Evolutionary conservation across 2,888 invertebrate species (phyloP), one percentile per base, ranked within the genome.

Genomic region (Seira sanloemensis): DNA sequence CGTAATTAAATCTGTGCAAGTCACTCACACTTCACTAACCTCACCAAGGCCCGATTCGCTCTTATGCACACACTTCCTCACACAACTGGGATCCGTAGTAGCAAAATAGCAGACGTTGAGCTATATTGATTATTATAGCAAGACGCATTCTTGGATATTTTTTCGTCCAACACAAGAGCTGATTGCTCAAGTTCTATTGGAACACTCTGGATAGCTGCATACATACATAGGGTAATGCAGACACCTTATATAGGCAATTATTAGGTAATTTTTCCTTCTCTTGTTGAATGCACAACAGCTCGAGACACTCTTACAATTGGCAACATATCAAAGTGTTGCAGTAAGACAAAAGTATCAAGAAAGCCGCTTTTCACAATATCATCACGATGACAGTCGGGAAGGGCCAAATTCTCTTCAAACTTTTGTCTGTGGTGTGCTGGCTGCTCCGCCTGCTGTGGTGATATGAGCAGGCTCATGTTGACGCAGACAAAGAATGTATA

Each of bases 1-100:
- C 72, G 73, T 79, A 79, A 79, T 79, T 79, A 79, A 73, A 79
- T 73, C 73, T 79, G 71, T 71, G 50, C 46, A 18, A 71, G 78
- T 62, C 78, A 78, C 19, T 77, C 78, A 72, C 12, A 37, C 37
- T 37, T 4, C 37, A 37, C 37, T 37, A 58, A 68, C 69, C 69
- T 78, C 78, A 71, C 21, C 58, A 27, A 68, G 9, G 21, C 1
- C 23, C 23, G 5, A 37, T 37, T 37, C 37, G 4, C 37, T 12
- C 37, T 37, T 37, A 4, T 7, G 37, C 12, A 37, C 37, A 37
- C n/a, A n/a, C n/a, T n/a, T n/a, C n/a, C n/a, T n/a, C n/a, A n/a
- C n/a, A n/a, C n/a, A n/a, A n/a, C n/a, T n/a, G n/a, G n/a, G n/a
- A n/a, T n/a, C n/a, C n/a, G n/a, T n/a, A 12, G 37, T 7, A 37